Evolutionary conservation across 2,888 invertebrate species (phyloP).

Genomic region (Melanargia galathea): DNA sequence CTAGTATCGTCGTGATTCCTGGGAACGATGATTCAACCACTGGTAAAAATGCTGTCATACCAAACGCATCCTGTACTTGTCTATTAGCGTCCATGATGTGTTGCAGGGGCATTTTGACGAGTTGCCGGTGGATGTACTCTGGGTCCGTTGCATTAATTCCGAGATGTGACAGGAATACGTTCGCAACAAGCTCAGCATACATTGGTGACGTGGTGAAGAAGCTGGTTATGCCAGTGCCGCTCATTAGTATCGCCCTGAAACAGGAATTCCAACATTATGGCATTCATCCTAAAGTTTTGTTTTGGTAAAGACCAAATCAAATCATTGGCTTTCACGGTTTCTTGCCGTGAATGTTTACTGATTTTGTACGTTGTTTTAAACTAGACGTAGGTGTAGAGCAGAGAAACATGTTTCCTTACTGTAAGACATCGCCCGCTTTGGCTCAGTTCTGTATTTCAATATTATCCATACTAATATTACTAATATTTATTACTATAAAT

Average conservation of each 20-base stretch:
- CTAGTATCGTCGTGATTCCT: conserved; percentile 61
- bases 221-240: conserved; percentile 58
- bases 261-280: not conserved
- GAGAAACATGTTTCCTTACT: too few species aligned
- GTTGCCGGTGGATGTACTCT: conserved; percentile 55
- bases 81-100: conserved; percentile 58
- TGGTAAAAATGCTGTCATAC: conserved; percentile 61
- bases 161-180: conserved; percentile 63
- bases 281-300: not conserved
- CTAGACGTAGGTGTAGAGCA: not conserved
- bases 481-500: too few species aligned
- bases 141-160: conserved; percentile 62
- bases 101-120: conserved; percentile 57
- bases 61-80: conserved; percentile 53
- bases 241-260: conserved; percentile 68
- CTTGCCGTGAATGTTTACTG: not conserved
- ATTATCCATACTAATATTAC: too few species aligned
- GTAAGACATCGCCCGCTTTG: too few species aligned
- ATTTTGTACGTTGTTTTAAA: not conserved
- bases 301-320: not conserved
- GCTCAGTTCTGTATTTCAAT: not conserved
- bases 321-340: conserved; percentile 1
- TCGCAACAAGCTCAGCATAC: conserved; percentile 53
- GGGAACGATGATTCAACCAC: conserved; percentile 60
- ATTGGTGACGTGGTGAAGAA: conserved; percentile 60